These are phyloP conservation scores for Hydropotes inermis DNA, from an alignment of 2,113 vertebrate genomes.

Conservation along the genomic window DNA sequence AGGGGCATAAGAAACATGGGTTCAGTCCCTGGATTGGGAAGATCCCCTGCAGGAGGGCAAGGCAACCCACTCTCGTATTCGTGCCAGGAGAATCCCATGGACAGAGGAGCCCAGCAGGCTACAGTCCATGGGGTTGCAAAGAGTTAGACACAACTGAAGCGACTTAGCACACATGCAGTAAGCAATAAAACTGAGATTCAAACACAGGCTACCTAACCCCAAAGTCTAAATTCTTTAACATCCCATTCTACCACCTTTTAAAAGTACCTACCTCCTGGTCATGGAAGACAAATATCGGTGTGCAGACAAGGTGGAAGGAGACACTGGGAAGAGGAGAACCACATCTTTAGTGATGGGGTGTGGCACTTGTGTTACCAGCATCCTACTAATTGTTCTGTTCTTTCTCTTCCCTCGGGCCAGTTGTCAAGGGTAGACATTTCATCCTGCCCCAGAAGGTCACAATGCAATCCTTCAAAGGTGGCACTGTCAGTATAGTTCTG, in stretches of 20 bases:
- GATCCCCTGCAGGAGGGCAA: not conserved
- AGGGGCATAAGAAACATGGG: not conserved
- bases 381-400: not conserved
- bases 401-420: not conserved
- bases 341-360: not conserved
- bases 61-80: not conserved
- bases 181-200: not conserved
- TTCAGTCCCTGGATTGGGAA: not conserved
- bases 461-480: not conserved
- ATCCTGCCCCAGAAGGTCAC: not conserved
- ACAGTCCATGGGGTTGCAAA: not conserved
- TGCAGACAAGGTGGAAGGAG: no score
- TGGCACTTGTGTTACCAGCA: not conserved
- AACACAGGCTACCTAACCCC: not conserved
- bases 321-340: not conserved
- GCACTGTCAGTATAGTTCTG: not conserved
- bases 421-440: not conserved
- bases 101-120: not conserved
- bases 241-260: not conserved
- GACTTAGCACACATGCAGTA: not conserved
- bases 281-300: not conserved
- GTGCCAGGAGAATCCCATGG: not conserved
- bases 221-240: not conserved
- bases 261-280: not conserved
- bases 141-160: not conserved